A percentile compares a stretch with the other conserved stretches of the same genome.
Conservation (phyloP, 2,797 vertebrate genomes). For the Pantherophis alleghaniensis region DNA sequence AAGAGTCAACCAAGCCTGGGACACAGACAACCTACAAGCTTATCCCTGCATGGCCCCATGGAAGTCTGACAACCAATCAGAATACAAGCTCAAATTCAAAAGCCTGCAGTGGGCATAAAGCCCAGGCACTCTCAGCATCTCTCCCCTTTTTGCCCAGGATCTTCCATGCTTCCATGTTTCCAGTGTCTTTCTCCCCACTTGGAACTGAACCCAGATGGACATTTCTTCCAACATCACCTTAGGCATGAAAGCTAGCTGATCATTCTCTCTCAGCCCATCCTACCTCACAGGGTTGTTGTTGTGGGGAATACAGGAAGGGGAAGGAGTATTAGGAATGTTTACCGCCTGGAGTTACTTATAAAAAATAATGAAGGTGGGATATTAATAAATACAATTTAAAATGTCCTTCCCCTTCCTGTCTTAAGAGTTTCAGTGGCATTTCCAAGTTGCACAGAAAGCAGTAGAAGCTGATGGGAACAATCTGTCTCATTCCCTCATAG, state of each 20-base stretch:
- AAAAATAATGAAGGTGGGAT: not conserved
- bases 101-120: too few species aligned
- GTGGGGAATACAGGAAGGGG: not conserved
- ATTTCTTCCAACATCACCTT: too few species aligned
- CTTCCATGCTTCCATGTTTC: too few species aligned
- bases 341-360: not conserved
- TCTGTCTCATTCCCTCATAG: not conserved
- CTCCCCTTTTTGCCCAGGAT: too few species aligned
- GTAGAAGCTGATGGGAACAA: not conserved
- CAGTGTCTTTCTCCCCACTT: too few species aligned
- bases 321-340: not conserved
- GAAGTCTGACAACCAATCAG: too few species aligned
- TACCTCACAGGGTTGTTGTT: not conserved
- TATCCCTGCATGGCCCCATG: too few species aligned
- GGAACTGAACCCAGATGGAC: too few species aligned
- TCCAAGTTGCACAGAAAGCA: not conserved
- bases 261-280: not conserved
- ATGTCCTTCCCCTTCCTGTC: not conserved
- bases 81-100: too few species aligned
- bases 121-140: too few species aligned
- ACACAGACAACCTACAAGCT: too few species aligned
- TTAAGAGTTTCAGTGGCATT: not conserved
- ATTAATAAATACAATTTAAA: not conserved
- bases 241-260: not conserved
- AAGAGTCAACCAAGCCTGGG: too few species aligned